Evolutionary conservation across 1,140 invertebrate genomes (phyloP).

Genomic region (Drosophila baimaii): DNA sequence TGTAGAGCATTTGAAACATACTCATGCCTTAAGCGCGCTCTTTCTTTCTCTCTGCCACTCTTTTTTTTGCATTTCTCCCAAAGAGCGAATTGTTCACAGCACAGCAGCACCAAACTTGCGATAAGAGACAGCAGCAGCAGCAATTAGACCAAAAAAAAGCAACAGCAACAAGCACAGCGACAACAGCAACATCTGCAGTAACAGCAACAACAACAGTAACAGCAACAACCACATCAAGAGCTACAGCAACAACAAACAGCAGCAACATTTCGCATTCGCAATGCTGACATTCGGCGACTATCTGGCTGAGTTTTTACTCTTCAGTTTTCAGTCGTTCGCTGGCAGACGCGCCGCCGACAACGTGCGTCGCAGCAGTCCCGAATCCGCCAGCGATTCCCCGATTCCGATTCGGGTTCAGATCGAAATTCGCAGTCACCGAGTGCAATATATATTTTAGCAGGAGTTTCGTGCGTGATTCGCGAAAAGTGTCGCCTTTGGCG

Average conservation of each 20-base stretch:
- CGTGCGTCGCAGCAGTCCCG: conserved; percentile 48
- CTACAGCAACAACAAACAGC: conserved; percentile 15
- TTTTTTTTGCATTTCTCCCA: conserved; percentile 40
- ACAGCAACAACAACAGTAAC: conserved; percentile 4
- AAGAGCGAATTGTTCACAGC: too few relatives aligned
- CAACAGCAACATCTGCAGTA: conserved; percentile 7
- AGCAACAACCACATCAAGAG: conserved; percentile 1
- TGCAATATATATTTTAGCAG: conserved; percentile 20
- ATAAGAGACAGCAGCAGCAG: conserved; percentile 30
- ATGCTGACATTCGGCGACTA: conserved; percentile 56
- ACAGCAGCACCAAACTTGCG: conserved; percentile 2
- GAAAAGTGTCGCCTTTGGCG: conserved; percentile 52
- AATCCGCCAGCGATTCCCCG: not conserved
- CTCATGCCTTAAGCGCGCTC: not conserved
- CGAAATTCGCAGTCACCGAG: conserved; percentile 20
- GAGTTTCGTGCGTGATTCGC: conserved; percentile 50
- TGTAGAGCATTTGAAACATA: conserved; percentile 16
- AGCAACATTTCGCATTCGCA: conserved; percentile 48
- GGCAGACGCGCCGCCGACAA: conserved; percentile 64
- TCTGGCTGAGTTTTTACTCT: conserved; percentile 57
- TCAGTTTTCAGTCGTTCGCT: conserved; percentile 63
- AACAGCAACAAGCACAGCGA: conserved; percentile 5
- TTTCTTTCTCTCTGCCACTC: conserved; percentile 7
- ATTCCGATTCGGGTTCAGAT: conserved; percentile 41
- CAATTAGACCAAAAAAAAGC: conserved; percentile 9